Evolutionary conservation across 2,113 vertebrate species (phyloP).

Genomic region (Rhinogobius similis): DNA sequence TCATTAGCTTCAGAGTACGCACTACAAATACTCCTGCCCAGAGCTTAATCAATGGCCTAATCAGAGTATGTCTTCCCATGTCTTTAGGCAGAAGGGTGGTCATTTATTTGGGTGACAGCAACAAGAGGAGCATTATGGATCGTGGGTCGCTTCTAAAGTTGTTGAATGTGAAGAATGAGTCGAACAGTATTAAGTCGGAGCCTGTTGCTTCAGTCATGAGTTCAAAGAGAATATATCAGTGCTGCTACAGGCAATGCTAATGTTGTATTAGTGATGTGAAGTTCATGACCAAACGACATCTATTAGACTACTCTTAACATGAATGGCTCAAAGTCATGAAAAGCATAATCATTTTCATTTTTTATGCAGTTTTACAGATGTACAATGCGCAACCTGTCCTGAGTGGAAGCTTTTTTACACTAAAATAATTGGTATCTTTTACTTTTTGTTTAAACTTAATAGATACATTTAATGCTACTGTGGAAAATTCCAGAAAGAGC

Average conservation of each 20-base stretch:
- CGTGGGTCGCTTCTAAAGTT: background rate
- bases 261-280: too few relatives aligned
- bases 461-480: too few relatives aligned
- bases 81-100: constrained; percentile 16
- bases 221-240: background rate
- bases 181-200: background rate
- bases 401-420: too few relatives aligned
- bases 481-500: too few relatives aligned
- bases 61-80: constrained; percentile 40
- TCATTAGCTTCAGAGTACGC: constrained; percentile 59
- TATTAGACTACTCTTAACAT: too few relatives aligned
- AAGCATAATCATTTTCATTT: too few relatives aligned
- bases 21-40: constrained; percentile 51
- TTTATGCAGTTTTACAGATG: too few relatives aligned
- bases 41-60: constrained; percentile 61
- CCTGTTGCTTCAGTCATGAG: background rate
- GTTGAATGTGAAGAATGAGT: background rate
- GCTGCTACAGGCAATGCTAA: background rate
- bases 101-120: constrained; percentile 20
- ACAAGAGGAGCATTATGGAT: constrained; percentile 6
- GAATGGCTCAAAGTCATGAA: too few relatives aligned
- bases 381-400: too few relatives aligned
- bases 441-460: too few relatives aligned
- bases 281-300: too few relatives aligned
- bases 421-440: too few relatives aligned